Percentiles rank a stretch among this genome's conserved stretches.
Conservation (phyloP, 2,888 invertebrate genomes). For the Linnaemya tessellans region DNA sequence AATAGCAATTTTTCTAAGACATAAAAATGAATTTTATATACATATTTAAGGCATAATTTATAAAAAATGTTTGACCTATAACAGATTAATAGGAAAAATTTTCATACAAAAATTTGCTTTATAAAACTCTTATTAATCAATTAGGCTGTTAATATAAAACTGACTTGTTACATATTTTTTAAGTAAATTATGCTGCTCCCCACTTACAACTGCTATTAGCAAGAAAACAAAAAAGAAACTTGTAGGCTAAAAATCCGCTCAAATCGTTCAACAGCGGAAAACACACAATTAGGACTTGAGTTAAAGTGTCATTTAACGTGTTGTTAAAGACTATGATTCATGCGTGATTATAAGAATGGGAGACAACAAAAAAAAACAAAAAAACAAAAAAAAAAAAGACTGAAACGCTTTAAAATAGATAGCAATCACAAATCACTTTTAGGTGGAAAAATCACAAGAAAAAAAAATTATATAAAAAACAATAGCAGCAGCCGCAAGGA, state of each 20-base stretch:
- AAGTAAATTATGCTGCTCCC: neutral
- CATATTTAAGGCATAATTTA: too few relatives aligned
- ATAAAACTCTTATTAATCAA: too few relatives aligned
- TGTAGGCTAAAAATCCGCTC: slow-evolving; percentile 20
- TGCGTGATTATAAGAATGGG: slow-evolving; percentile 68
- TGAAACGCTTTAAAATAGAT: slow-evolving; percentile 49
- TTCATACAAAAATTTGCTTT: too few relatives aligned
- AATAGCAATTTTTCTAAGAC: too few relatives aligned
- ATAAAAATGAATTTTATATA: too few relatives aligned
- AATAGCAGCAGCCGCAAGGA: slow-evolving; percentile 26
- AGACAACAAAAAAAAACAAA: slow-evolving; percentile 12
- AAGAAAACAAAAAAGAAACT: neutral
- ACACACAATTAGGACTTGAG: slow-evolving; percentile 69
- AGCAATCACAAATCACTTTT: slow-evolving; percentile 54
- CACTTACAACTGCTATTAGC: neutral
- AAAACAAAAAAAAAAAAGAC: too few relatives aligned
- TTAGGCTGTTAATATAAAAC: too few relatives aligned
- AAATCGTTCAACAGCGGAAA: slow-evolving; percentile 28
- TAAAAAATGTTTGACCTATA: too few relatives aligned
- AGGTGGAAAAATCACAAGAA: neutral
- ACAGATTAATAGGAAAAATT: too few relatives aligned
- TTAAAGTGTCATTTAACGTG: slow-evolving; percentile 70
- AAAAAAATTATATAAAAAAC: neutral
- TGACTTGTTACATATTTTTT: neutral
- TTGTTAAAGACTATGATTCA: slow-evolving; percentile 70